phyloP scores from a whole-genome alignment of 2,797 vertebrate genomes.

The Rhinatrema bivittatum region DNA sequence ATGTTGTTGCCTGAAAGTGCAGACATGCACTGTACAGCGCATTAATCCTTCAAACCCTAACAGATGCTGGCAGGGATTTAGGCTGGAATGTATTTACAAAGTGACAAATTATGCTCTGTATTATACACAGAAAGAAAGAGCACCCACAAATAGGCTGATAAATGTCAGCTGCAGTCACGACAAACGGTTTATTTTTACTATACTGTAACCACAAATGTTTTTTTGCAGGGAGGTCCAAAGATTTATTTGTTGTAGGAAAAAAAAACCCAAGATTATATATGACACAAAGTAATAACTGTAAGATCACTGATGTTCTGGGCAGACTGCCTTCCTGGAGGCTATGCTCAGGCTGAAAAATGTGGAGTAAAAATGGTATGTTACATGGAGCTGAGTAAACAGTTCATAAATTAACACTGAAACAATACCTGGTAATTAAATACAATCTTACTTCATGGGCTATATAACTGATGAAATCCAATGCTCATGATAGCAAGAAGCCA shows the following conservation, averaged over 20 bases:
- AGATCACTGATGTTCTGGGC: conserved; percentile 56
- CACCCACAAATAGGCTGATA: conserved; percentile 83
- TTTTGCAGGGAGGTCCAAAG: conserved; percentile 50
- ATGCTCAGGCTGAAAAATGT: conserved; percentile 15
- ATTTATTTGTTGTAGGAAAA: conserved; percentile 64
- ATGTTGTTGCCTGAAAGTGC: conserved; percentile 42
- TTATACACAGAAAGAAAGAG: conserved; percentile 73
- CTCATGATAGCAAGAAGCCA: conserved; percentile 12
- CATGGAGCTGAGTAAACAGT: conserved; percentile 40
- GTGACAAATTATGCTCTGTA: conserved; percentile 90
- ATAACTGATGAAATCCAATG: conserved; percentile 24
- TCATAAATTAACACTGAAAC: conserved; percentile 50
- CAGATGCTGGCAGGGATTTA: conserved; percentile 73
- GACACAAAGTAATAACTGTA: conserved; percentile 64
- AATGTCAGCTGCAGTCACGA: conserved; percentile 77
- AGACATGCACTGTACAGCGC: conserved; percentile 48
- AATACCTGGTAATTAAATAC: conserved; percentile 51
- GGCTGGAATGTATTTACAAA: conserved; percentile 85
- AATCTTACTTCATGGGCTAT: conserved; percentile 13
- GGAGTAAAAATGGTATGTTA: conserved; percentile 39
- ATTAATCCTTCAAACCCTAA: conserved; percentile 72
- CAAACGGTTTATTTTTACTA: conserved; percentile 78
- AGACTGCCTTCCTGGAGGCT: conserved; percentile 52
- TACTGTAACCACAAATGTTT: conserved; percentile 68
- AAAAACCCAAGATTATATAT: conserved; percentile 66